Evolutionary conservation across 2,113 vertebrate species (phyloP), one percentile per base, ranked within the genome.

Genomic region (Solenodon paradoxus): DNA sequence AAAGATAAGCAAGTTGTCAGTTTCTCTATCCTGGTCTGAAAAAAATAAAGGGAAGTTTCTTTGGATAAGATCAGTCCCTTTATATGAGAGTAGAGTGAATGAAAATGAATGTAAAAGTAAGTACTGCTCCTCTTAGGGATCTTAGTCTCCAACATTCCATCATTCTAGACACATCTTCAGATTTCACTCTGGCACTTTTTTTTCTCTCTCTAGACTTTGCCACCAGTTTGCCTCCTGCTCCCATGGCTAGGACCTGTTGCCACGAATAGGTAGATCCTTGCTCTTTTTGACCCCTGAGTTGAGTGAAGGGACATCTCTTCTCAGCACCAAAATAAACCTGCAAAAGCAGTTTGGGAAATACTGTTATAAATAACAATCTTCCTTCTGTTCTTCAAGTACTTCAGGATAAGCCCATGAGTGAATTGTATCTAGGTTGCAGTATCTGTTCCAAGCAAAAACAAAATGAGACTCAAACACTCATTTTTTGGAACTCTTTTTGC

Each of bases 401-500:
- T 95, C 22, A 49, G 57, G n/a, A 32, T 71, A 68, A 64, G 15
- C 57, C 40, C 63, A 4, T 24, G 13, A 81, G 12, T 66, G 30
- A 69, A 63, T 63, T 85, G 19, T 95, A 84, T 92, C 38, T 69
- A 82, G 15, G 26, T 26, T 90, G 53, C 79, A 83, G 86, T 83
- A 80, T 87, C 40, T 79, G 22, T 69, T 83, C 57, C 26, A 77
- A 22, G 59, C 9, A 42, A 35, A 38, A 32, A 61, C 79, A 61
- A 53, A 30, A 74, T 53, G 17, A 42, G 57, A 68, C 24, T 49
- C n/a, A 40, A 20, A 72, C 45, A 57, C 90, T 77, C 26, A 32
- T 47, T 88, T n/a, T 96, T 88, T 88, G 93, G 66, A 96, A 55
- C 40, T 81, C 77, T 45, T 68, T 35, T 90, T 90, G 28, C 80